phyloP scores from a whole-genome alignment of 2,888 invertebrate species.

The Dynastes tityus region DNA sequence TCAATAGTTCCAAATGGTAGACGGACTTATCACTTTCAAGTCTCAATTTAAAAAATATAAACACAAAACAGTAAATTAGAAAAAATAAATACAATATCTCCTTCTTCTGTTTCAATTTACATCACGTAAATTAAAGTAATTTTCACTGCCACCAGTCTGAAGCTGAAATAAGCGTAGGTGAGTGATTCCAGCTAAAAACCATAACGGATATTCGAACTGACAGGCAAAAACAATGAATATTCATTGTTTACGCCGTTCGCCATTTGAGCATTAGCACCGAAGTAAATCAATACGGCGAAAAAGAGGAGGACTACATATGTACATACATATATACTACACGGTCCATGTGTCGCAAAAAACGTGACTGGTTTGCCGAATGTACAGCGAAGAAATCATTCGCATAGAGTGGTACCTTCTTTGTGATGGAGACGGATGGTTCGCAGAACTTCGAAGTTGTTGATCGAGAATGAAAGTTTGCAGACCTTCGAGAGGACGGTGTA shows the following conservation, averaged over 20 bases:
- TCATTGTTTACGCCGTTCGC: conserved; percentile 22
- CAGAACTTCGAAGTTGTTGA: conserved; percentile 43
- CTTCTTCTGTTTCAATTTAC: too few species aligned
- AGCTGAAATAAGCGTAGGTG: background rate
- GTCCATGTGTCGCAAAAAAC: conserved; percentile 56
- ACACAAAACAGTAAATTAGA: too few species aligned
- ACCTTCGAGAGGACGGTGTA: conserved; percentile 10
- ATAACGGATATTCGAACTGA: background rate
- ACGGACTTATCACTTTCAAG: too few species aligned
- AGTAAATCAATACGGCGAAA: conserved; percentile 45
- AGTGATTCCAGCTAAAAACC: background rate
- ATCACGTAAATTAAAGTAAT: too few species aligned
- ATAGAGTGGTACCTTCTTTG: conserved; percentile 39
- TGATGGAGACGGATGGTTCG: conserved; percentile 55
- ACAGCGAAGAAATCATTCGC: conserved; percentile 53
- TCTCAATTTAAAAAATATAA: too few species aligned
- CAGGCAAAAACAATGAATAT: conserved; percentile 38
- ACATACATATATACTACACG: background rate
- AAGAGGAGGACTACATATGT: conserved; percentile 50
- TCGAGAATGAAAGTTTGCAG: conserved; percentile 27
- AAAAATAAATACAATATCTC: too few species aligned
- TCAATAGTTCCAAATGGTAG: too few species aligned
- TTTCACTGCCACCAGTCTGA: background rate
- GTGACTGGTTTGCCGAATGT: conserved; percentile 53
- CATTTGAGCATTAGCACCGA: conserved; percentile 17